Percentiles rank a stretch among this genome's conserved stretches.
Evolutionary conservation across 2,113 vertebrate species (phyloP).

Genomic region (Herpailurus yagouaroundi): DNA sequence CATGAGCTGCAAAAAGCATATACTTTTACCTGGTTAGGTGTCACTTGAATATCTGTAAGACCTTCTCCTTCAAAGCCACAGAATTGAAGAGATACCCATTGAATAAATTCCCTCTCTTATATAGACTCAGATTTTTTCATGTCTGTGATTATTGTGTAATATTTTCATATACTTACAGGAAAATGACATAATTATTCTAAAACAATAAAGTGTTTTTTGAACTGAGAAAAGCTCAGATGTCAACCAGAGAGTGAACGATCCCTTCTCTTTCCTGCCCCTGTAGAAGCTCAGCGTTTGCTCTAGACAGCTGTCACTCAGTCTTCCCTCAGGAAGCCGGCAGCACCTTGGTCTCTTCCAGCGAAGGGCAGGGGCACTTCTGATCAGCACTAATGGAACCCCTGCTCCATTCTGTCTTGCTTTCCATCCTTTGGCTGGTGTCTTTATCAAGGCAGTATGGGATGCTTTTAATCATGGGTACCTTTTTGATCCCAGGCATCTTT

Average conservation of each 20-base stretch:
- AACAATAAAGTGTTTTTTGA: not conserved
- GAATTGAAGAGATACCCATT: not conserved
- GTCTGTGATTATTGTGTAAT: not conserved
- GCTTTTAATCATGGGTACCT: not conserved
- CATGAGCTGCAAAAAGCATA: not conserved
- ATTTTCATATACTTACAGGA: not conserved
- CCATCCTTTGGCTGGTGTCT: not conserved
- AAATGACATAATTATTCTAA: conserved; percentile 25
- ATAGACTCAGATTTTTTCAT: not conserved
- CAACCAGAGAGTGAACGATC: not conserved
- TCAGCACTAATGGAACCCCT: not conserved
- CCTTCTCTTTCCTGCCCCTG: not conserved
- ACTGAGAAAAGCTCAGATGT: not conserved
- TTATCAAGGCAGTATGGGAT: not conserved
- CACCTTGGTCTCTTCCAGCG: not conserved
- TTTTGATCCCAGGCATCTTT: not conserved
- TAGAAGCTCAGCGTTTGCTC: not conserved
- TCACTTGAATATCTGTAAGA: not conserved
- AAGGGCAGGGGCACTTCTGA: not conserved
- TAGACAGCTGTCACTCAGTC: not conserved
- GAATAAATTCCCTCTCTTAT: not conserved
- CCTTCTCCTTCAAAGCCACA: not conserved
- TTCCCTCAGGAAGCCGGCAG: not conserved
- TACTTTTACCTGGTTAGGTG: not conserved
- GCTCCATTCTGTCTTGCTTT: not conserved